Conservation (phyloP, 2,113 vertebrate species). For the Sinosuthora webbiana region DNA sequence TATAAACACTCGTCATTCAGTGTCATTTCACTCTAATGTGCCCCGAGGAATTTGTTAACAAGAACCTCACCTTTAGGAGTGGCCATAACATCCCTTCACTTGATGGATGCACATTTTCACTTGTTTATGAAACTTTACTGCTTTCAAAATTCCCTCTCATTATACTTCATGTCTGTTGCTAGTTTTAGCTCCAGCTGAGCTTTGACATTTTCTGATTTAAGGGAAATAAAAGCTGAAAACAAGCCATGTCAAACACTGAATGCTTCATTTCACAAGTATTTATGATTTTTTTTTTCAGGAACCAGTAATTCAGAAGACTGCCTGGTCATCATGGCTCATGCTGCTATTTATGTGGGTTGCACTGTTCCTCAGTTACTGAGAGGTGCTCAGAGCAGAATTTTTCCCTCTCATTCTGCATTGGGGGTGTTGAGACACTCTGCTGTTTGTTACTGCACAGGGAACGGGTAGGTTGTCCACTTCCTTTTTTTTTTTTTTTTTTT, state of each 20-base stretch:
- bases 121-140: neutral
- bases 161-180: neutral
- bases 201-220: neutral
- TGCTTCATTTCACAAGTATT: neutral
- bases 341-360: neutral
- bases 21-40: neutral
- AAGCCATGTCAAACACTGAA: neutral
- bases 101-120: neutral
- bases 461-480: constrained; percentile 67
- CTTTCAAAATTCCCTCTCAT: neutral
- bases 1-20: neutral
- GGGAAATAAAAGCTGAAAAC: neutral
- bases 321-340: constrained; percentile 9
- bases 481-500: neutral
- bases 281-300: neutral
- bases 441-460: constrained; percentile 47
- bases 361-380: constrained; percentile 61
- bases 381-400: constrained; percentile 56
- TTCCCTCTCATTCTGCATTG: neutral
- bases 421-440: constrained; percentile 9
- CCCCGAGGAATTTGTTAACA: neutral
- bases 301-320: neutral
- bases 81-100: neutral
- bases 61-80: neutral
- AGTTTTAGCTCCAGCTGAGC: neutral